A percentile compares a stretch with the other conserved stretches of the same genome.
Evolutionary conservation across 1,140 invertebrate species (phyloP).

Genomic region (Patella vulgata): DNA sequence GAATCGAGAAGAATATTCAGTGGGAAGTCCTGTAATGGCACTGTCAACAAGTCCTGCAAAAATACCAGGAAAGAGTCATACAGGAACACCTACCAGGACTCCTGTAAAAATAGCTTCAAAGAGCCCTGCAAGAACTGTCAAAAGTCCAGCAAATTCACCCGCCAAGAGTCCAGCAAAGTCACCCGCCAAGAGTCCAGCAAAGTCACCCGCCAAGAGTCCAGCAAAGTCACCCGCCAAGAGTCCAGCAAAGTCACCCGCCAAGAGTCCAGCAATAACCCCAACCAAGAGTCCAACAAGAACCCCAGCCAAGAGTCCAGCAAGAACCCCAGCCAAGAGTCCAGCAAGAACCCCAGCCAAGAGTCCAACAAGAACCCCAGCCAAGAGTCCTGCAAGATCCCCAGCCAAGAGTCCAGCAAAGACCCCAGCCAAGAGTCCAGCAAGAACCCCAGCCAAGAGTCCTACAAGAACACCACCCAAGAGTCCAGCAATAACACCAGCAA

Average conservation of each 20-base stretch:
- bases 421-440: slow-evolving; percentile 1
- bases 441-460: neutral
- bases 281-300: slow-evolving; percentile 19
- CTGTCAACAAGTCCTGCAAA: neutral
- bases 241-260: slow-evolving; percentile 2
- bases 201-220: slow-evolving; percentile 14
- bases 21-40: neutral
- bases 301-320: slow-evolving; percentile 5
- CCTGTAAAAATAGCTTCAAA: neutral
- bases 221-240: neutral
- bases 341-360: neutral
- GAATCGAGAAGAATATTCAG: neutral
- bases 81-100: neutral
- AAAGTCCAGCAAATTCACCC: slow-evolving; percentile 1
- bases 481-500: slow-evolving; percentile 1
- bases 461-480: neutral
- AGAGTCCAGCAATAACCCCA: slow-evolving; percentile 17
- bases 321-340: slow-evolving; percentile 13
- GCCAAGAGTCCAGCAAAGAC: neutral
- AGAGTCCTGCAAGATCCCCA: slow-evolving; percentile 16
- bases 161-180: slow-evolving; percentile 20
- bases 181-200: slow-evolving; percentile 6
- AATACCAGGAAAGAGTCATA: neutral
- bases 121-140: slow-evolving; percentile 16
- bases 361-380: slow-evolving; percentile 2